Conservation (phyloP, 2,888 invertebrate genomes). For the Drosophila prolongata region DNA sequence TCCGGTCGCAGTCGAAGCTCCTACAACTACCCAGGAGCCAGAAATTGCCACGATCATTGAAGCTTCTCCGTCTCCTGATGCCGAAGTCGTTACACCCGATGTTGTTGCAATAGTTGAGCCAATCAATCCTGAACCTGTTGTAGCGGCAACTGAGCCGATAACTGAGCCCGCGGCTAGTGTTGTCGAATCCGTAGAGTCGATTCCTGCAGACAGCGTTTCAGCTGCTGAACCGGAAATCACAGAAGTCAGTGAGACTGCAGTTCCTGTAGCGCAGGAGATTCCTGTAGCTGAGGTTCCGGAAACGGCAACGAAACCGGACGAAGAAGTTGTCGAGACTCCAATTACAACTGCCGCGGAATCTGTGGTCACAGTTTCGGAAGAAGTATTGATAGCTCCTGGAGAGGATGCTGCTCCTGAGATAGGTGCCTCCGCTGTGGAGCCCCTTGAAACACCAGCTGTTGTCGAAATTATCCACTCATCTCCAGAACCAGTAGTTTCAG, state of each 20-base stretch:
- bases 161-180: background rate
- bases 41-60: background rate
- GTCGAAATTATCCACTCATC: background rate
- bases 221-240: background rate
- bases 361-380: background rate
- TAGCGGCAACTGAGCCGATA: background rate
- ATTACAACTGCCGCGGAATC: background rate
- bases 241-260: background rate
- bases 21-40: background rate
- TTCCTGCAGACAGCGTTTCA: background rate
- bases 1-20: background rate
- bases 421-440: background rate
- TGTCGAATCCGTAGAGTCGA: background rate
- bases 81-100: background rate
- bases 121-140: background rate
- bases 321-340: background rate
- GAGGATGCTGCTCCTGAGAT: background rate
- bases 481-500: conserved; percentile 3
- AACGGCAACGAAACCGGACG: background rate
- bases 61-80: background rate
- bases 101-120: background rate
- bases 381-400: background rate
- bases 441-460: background rate
- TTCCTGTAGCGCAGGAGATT: background rate
- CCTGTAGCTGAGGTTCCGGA: background rate